These are phyloP conservation scores for Catostomus latipinnis DNA, from an alignment of 2,797 vertebrate genomes.

Conservation along the genomic window DNA sequence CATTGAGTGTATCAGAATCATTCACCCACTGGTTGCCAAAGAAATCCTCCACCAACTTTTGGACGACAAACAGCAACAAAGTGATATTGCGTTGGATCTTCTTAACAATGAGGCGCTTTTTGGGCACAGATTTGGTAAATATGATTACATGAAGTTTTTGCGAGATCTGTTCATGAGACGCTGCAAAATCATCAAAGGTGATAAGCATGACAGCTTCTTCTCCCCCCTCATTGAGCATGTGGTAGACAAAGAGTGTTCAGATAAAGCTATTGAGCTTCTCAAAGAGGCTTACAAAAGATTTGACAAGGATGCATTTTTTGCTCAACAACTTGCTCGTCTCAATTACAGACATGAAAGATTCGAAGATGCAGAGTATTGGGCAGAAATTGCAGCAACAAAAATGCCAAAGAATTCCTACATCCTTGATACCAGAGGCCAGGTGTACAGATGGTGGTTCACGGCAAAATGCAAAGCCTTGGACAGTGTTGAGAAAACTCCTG, in stretches of 20 bases:
- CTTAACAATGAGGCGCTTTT: conserved; percentile 77
- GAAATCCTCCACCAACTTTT: conserved; percentile 84
- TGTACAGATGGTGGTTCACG: conserved; percentile 81
- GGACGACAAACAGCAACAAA: conserved; percentile 69
- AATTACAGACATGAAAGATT: conserved; percentile 77
- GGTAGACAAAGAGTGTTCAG: conserved; percentile 64
- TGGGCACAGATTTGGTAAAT: conserved; percentile 81
- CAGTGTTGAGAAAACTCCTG: conserved; percentile 59
- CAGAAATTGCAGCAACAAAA: conserved; percentile 71
- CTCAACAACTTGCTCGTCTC: conserved; percentile 85
- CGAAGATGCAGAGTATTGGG: conserved; percentile 81
- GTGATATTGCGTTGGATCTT: conserved; percentile 77
- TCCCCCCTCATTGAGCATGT: conserved; percentile 85
- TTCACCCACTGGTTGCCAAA: conserved; percentile 83
- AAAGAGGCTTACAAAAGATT: conserved; percentile 76
- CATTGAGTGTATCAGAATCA: conserved; percentile 81
- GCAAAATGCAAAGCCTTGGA: conserved; percentile 70
- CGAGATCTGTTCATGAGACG: conserved; percentile 80
- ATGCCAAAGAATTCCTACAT: conserved; percentile 81
- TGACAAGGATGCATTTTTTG: conserved; percentile 79
- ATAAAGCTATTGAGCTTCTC: conserved; percentile 79
- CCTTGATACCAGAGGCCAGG: conserved; percentile 85
- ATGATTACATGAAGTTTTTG: conserved; percentile 77
- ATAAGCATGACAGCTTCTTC: conserved; percentile 78
- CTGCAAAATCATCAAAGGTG: conserved; percentile 78